These are phyloP conservation scores for Sebastes nivosus DNA, from an alignment of 2,797 vertebrate species.

Conservation along the genomic window DNA sequence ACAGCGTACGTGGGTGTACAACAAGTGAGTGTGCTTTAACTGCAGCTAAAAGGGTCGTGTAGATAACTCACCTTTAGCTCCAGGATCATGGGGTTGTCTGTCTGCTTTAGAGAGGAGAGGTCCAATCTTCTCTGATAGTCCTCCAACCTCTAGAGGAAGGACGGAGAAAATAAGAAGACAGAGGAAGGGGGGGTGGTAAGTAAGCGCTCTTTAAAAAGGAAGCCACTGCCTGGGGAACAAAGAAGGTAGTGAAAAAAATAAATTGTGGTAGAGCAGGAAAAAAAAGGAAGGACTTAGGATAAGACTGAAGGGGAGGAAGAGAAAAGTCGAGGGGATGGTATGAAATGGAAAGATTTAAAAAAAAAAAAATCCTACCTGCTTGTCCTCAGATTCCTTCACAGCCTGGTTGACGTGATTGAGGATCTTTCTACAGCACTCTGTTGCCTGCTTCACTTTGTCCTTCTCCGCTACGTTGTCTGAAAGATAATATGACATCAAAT, in stretches of 20 bases:
- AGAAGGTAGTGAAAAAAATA: background rate
- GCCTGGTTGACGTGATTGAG: constrained; percentile 97
- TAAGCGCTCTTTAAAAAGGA: constrained; percentile 1
- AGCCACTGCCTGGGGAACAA: constrained; percentile 19
- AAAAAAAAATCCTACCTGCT: constrained; percentile 81
- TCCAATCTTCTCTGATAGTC: constrained; percentile 97
- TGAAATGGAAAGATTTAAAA: constrained; percentile 10
- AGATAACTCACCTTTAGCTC: constrained; percentile 90
- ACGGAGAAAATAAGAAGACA: constrained; percentile 29
- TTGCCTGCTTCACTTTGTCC: constrained; percentile 93
- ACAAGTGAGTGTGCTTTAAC: background rate
- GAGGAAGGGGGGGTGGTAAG: background rate
- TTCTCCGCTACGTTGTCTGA: constrained; percentile 90
- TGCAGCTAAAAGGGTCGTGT: background rate
- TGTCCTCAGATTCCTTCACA: constrained; percentile 97
- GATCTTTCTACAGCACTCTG: constrained; percentile 93
- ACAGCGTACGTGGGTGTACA: background rate
- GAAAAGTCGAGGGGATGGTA: background rate
- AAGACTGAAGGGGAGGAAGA: background rate
- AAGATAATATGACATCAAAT: constrained; percentile 49
- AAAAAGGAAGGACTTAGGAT: background rate
- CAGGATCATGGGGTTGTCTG: constrained; percentile 93
- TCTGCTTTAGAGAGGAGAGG: constrained; percentile 94
- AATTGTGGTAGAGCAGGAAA: background rate
- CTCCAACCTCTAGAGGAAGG: constrained; percentile 87